These are phyloP conservation scores for Alcedo atthis DNA, from an alignment of 2,797 vertebrate genomes.

Conservation along the genomic window DNA sequence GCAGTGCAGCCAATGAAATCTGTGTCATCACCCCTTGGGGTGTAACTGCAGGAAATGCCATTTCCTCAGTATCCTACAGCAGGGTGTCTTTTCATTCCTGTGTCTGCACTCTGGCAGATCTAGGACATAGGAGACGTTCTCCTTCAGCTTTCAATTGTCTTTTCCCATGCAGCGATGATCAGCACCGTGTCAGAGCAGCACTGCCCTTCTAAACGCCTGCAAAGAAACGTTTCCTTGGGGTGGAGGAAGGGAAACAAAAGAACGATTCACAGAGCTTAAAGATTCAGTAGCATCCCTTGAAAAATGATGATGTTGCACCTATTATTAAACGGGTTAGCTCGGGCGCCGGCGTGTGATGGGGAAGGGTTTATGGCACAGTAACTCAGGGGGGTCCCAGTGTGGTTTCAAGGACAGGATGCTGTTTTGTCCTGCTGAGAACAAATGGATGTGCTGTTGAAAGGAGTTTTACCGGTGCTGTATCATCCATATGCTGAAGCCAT, in stretches of 20 bases:
- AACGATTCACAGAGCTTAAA: background rate
- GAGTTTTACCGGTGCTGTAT: background rate
- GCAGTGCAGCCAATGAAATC: background rate
- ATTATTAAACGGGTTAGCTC: background rate
- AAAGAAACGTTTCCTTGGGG: background rate
- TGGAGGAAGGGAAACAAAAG: background rate
- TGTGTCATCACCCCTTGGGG: background rate
- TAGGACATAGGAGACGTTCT: background rate
- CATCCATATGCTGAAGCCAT: background rate
- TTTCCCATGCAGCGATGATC: background rate
- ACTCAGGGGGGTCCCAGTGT: background rate
- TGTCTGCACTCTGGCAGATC: background rate
- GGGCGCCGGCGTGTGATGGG: background rate
- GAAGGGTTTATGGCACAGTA: background rate
- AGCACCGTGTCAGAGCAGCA: background rate
- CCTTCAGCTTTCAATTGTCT: background rate
- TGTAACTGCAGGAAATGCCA: background rate
- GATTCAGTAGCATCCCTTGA: background rate
- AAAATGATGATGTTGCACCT: background rate
- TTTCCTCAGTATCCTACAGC: background rate
- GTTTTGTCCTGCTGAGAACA: background rate
- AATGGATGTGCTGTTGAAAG: background rate
- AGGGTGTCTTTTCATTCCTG: background rate
- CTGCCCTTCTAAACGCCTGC: background rate
- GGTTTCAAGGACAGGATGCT: background rate